Conservation (phyloP, 2,888 invertebrate species). For the Operophtera brumata region DNA sequence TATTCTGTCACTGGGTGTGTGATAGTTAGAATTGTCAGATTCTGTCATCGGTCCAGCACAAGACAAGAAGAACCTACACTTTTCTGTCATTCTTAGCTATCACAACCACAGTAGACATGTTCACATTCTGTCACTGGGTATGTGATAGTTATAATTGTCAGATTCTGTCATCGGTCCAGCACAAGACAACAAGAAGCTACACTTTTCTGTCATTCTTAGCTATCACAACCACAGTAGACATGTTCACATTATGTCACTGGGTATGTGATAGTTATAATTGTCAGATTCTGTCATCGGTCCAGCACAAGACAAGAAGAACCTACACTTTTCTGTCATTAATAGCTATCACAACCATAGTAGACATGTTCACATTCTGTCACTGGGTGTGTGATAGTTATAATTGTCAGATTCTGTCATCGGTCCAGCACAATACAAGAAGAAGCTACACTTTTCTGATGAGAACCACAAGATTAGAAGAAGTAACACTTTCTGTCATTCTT, state of each 20-base stretch:
- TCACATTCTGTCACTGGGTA: conserved; percentile 24
- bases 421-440: background rate
- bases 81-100: conserved; percentile 11
- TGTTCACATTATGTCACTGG: conserved; percentile 24
- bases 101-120: conserved; percentile 20
- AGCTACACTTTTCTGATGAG: background rate
- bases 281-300: conserved; percentile 1
- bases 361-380: conserved; percentile 24
- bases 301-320: background rate
- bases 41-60: background rate
- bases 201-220: conserved; percentile 5
- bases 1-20: conserved; percentile 25
- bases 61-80: background rate
- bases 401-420: conserved; percentile 4
- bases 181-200: background rate
- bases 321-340: background rate
- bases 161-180: background rate
- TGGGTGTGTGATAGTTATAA: conserved; percentile 21
- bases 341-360: conserved; percentile 20
- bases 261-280: conserved; percentile 15
- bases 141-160: conserved; percentile 12
- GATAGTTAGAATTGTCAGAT: conserved; percentile 14
- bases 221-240: conserved; percentile 21
- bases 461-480: background rate
- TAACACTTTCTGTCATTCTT: background rate